Percentiles rank a stretch among this genome's conserved stretches.
phyloP scores from a whole-genome alignment of 2,113 vertebrate species.

The Dolichotis patagonum region DNA sequence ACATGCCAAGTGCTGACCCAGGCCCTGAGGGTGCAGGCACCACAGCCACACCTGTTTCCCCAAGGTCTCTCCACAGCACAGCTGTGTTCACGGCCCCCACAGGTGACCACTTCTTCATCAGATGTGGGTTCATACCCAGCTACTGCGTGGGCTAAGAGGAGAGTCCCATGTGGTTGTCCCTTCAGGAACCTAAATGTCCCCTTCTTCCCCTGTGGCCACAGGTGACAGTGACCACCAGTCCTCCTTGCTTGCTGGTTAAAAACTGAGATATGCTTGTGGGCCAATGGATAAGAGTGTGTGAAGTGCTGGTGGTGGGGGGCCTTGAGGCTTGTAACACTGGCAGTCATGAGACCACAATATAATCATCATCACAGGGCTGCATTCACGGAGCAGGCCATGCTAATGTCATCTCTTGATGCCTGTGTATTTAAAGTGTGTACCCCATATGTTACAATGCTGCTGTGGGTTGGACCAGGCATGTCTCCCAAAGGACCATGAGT shows the following conservation, averaged over 20 bases:
- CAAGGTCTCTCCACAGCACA: neutral
- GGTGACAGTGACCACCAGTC: neutral
- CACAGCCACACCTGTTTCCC: rapidly evolving
- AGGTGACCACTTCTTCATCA: neutral
- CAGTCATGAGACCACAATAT: neutral
- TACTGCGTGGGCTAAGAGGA: neutral
- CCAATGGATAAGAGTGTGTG: neutral
- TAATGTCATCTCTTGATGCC: neutral
- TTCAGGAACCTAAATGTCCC: neutral
- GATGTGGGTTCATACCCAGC: rapidly evolving
- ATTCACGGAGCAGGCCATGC: neutral
- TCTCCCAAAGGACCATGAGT: neutral
- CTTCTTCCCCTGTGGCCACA: neutral
- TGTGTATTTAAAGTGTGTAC: no score
- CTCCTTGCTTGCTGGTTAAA: neutral
- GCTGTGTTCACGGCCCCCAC: neutral
- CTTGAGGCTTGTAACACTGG: neutral
- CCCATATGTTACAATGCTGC: neutral
- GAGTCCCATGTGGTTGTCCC: neutral
- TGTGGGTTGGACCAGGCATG: neutral
- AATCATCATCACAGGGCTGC: neutral
- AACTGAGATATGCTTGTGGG: neutral
- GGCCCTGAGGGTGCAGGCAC: rapidly evolving
- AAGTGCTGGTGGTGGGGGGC: neutral
- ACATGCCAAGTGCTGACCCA: neutral